phyloP scores from a whole-genome alignment of 2,797 vertebrate genomes.

The Paguma larvata region DNA sequence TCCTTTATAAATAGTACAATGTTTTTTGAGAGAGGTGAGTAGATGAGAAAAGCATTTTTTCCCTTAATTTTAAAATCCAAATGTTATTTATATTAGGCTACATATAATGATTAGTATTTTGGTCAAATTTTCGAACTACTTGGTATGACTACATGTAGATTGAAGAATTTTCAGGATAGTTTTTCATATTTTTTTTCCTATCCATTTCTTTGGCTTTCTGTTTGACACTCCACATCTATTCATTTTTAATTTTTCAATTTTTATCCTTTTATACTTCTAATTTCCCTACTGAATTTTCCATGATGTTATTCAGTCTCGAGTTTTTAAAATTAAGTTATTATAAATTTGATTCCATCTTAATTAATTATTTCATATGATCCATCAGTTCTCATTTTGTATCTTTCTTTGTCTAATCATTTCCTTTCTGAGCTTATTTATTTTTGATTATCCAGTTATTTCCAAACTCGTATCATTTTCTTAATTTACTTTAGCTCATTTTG shows the following conservation, averaged over 20 bases:
- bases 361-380: not conserved
- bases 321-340: not conserved
- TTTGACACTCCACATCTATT: not conserved
- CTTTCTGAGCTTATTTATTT: not conserved
- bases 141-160: not conserved
- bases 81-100: not conserved
- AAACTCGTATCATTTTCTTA: not conserved
- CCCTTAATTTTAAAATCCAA: not conserved
- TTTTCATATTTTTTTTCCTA: not conserved
- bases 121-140: not conserved
- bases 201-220: not conserved
- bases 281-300: not conserved
- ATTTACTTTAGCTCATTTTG: not conserved
- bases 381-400: not conserved
- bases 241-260: not conserved
- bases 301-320: not conserved
- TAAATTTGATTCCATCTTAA: not conserved
- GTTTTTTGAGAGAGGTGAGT: no score
- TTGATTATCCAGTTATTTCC: not conserved
- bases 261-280: not conserved
- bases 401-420: not conserved
- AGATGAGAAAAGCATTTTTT: not conserved
- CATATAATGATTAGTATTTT: not conserved
- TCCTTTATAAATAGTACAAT: not conserved
- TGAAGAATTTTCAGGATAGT: not conserved